Evolutionary conservation across 2,113 vertebrate genomes (phyloP), one percentile per base, ranked within the genome.

Genomic region (Neolamprologus modestus): DNA sequence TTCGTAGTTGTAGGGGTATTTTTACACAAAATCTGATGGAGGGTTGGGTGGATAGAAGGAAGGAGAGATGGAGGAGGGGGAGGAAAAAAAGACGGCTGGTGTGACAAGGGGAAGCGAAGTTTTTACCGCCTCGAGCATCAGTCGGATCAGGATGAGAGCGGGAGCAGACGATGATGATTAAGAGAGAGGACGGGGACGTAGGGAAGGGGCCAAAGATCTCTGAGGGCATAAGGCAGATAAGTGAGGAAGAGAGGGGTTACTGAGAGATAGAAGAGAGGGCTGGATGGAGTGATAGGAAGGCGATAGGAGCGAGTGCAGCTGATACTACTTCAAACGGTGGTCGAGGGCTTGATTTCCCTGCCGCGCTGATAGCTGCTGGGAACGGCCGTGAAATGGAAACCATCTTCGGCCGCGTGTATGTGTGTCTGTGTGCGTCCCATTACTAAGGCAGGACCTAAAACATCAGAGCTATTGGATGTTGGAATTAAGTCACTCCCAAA

Each of bases 241-340:
- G 87, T 76, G 80, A 83, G 89, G 59, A 55, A 82, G 82, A 71
- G 89, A 40, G 63, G 83, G 76, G 84, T 68, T 86, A 86, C 45
- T 19, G 50, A 63, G 63, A 66, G 85, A 85, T 78, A 83, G 76
- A 76, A 47, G 50, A 33, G 83, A 86, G 82, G 84, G 88, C 63
- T 79, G 87, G 87, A 93, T 63, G 81, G 88, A 91, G 35, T 61
- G 92, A 92, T 90, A 84, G 61, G 81, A 53, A 16, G 71, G 88
- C 12, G 57, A 94, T 86, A 85, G 88, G 90, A 89, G 88, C 66
- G 78, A 90, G 83, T 87, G 81, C 87, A 61, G 89, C 89, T 61
- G 87, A 92, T 86, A 82, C 14, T 19, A 94, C 92, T 93, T 94
- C 91, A 94, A 94, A 94, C 87, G 81, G 35, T 78, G 84, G 83